Base-by-base conservation (phyloP, 2,113 vertebrate species). In the Thunnus thynnus region DNA sequence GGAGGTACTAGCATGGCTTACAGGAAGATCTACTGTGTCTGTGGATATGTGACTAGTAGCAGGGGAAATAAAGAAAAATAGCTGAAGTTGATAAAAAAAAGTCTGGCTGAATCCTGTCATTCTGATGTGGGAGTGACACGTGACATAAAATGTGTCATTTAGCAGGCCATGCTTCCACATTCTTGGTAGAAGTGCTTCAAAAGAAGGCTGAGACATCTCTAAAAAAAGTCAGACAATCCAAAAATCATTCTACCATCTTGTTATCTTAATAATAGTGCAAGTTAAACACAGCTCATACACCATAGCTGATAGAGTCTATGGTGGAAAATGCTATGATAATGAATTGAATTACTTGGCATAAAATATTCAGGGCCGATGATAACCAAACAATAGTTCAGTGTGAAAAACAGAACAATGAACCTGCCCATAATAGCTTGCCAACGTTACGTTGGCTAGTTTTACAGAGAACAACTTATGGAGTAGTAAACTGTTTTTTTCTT, bases 401-500 rank as follows among this genome's bases (percentile, higher is more conserved):
- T 50, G 10, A 3, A 76, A 73, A n/a, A 30, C 51, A 47, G 52
- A 75, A 32, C n/a, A 54, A 46, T 61, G 20, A 22, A 65, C 3
- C 30, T 10, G 41, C 3, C 20, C 16, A 27, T 32, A 41, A 41
- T 41, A 41, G 62, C 9, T 2, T 32, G 56, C 65, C 18, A 13
- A 66, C 3, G 13, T 41, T n/a, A 46, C 0, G 2, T 17, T 18
- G 30, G 4, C 48, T 62, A 57, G 25, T 48, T 64, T 61, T 52
- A 30, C 27, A 46, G 25, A 5, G 50, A 46, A 32, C 27, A 55
- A 72, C 13, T 64, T 12, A 27, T 2, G 16, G 13, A 46, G 20
- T 20, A 50, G 46, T 63, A 67, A 68, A 76, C 50, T 25, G 44
- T 3, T 48, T 51, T 69, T 44, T 78, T 68, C 32, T 62, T 83